A percentile compares a stretch with the other conserved stretches of the same genome.
These are phyloP conservation scores for Calephelis perditalis DNA, from an alignment of 2,888 invertebrate species.

Conservation along the genomic window DNA sequence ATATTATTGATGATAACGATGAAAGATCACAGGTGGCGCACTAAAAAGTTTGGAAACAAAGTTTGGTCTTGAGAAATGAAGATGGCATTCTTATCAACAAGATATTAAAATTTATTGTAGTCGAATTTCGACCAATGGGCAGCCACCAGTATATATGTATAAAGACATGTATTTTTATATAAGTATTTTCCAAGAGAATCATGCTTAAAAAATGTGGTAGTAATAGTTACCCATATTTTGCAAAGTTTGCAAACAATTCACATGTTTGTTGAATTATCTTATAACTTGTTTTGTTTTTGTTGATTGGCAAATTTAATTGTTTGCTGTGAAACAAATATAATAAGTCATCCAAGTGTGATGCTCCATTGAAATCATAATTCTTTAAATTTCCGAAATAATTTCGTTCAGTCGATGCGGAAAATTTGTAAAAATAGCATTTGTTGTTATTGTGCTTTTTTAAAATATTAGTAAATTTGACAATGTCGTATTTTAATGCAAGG, in stretches of 20 bases:
- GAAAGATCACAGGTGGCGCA: too few species aligned
- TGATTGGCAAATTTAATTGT: slow-evolving; percentile 35
- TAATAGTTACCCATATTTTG: slow-evolving; percentile 51
- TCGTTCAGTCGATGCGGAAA: slow-evolving; percentile 43
- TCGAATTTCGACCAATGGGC: too few species aligned
- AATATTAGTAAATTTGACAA: slow-evolving; percentile 33
- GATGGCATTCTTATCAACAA: too few species aligned
- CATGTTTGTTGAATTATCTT: slow-evolving; percentile 44
- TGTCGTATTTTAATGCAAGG: slow-evolving; percentile 31
- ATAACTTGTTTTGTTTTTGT: slow-evolving; percentile 39
- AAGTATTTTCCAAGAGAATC: too few species aligned
- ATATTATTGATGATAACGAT: too few species aligned
- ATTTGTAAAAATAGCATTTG: slow-evolving; percentile 40
- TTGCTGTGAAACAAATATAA: slow-evolving; percentile 49
- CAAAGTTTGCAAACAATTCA: slow-evolving; percentile 50
- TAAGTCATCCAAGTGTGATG: slow-evolving; percentile 50
- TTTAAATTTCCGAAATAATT: slow-evolving; percentile 41
- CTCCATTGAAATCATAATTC: slow-evolving; percentile 42
- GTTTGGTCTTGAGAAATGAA: too few species aligned
- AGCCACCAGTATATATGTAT: not conserved
- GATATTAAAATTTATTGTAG: too few species aligned
- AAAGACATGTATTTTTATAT: too few species aligned
- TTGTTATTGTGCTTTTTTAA: slow-evolving; percentile 29
- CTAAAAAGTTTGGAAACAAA: too few species aligned
- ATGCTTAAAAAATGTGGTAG: not conserved